A percentile compares a stretch with the other conserved stretches of the same genome.
Conservation (phyloP, 2,113 vertebrate genomes). For the Oceanodroma tethys region DNA sequence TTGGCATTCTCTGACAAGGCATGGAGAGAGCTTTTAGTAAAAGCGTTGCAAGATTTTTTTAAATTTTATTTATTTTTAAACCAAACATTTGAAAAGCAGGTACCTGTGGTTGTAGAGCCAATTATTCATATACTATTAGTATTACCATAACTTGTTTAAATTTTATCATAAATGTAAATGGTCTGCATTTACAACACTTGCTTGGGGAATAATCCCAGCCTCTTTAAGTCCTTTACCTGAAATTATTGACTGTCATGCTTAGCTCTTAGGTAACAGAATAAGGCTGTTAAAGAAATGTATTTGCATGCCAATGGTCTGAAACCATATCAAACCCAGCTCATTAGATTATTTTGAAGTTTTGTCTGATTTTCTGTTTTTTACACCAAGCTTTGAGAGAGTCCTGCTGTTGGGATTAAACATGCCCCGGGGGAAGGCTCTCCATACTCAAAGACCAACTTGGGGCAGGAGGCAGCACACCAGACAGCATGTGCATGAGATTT, state of each 20-base stretch:
- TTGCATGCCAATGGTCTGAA: neutral
- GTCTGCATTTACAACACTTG: neutral
- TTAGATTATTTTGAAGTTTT: neutral
- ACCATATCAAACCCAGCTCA: neutral
- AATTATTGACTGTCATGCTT: conserved; percentile 2
- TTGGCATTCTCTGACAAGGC: neutral
- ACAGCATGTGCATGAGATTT: neutral
- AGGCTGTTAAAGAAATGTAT: neutral
- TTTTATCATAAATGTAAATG: neutral
- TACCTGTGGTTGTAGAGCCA: neutral
- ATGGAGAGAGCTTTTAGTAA: neutral
- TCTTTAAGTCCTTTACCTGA: conserved; percentile 15
- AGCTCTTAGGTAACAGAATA: neutral
- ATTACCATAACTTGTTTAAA: neutral
- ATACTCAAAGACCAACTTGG: neutral
- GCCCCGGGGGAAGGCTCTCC: neutral
- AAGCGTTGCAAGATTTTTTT: neutral
- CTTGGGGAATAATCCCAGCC: neutral
- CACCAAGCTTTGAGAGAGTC: neutral
- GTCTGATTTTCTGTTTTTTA: neutral
- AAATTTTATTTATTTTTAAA: neutral
- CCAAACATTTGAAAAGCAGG: neutral
- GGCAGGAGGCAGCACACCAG: neutral
- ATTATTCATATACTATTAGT: neutral
- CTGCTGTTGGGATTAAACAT: neutral